A percentile compares a stretch with the other conserved stretches of the same genome.
Conservation (phyloP, 1,140 invertebrate genomes). For the Drosophila repleta region DNA sequence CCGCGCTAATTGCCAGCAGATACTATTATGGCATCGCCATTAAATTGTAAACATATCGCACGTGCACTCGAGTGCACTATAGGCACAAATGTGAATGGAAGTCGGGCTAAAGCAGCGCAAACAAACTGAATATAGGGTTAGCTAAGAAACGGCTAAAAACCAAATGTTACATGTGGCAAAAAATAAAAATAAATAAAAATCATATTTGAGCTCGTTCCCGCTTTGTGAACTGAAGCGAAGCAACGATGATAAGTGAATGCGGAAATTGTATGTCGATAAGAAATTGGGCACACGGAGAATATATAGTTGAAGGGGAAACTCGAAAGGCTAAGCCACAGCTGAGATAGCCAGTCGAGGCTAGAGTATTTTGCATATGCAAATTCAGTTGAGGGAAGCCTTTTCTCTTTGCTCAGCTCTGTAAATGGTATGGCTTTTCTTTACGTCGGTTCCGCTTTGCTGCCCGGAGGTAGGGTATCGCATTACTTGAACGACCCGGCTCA, state of each 20-base stretch:
- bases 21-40: slow-evolving; percentile 56
- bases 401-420: slow-evolving; percentile 7
- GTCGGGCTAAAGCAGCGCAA: slow-evolving; percentile 24
- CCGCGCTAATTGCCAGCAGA: slow-evolving; percentile 50
- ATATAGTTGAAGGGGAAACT: not conserved
- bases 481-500: slow-evolving; percentile 28
- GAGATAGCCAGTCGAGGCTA: not conserved
- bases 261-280: slow-evolving; percentile 12
- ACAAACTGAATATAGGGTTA: slow-evolving; percentile 50
- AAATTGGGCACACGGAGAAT: slow-evolving; percentile 19
- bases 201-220: slow-evolving; percentile 44
- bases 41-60: slow-evolving; percentile 17
- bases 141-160: slow-evolving; percentile 13
- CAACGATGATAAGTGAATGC: slow-evolving; percentile 43
- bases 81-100: slow-evolving; percentile 13
- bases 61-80: not conserved
- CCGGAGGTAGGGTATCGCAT: slow-evolving; percentile 21
- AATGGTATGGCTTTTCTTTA: slow-evolving; percentile 20
- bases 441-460: slow-evolving; percentile 43
- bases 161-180: slow-evolving; percentile 19
- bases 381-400: slow-evolving; percentile 24
- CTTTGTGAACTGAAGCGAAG: slow-evolving; percentile 36
- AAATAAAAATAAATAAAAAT: slow-evolving; percentile 26
- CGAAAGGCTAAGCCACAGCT: too few species aligned
- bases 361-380: slow-evolving; percentile 7